Percentiles rank a stretch among this genome's conserved stretches.
Conservation (phyloP, 2,888 invertebrate species). For the Protonemura montana region DNA sequence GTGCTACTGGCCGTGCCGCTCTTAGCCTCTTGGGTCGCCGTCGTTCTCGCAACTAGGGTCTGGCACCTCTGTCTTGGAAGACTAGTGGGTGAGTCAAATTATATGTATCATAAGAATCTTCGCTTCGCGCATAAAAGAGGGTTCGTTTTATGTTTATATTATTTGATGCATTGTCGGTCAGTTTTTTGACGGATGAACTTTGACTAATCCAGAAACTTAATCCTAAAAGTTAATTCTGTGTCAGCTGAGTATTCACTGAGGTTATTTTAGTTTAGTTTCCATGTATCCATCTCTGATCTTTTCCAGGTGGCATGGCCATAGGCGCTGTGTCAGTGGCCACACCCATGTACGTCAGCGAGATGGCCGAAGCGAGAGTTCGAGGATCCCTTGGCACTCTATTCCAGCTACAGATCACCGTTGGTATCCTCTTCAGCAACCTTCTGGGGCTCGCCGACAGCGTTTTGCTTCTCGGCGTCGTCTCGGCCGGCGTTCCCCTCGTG, state of each 20-base stretch:
- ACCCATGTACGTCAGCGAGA: slow-evolving; percentile 72
- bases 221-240: too few species aligned
- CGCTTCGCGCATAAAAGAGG: too few species aligned
- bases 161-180: too few species aligned
- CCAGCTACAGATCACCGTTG: slow-evolving; percentile 72
- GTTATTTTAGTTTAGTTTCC: too few species aligned
- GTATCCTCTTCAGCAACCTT: slow-evolving; percentile 69
- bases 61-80: slow-evolving; percentile 62
- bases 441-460: slow-evolving; percentile 59
- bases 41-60: slow-evolving; percentile 60
- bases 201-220: too few species aligned
- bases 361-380: slow-evolving; percentile 68
- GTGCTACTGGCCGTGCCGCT: slow-evolving; percentile 64
- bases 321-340: slow-evolving; percentile 71
- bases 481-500: slow-evolving; percentile 58
- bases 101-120: too few species aligned
- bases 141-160: too few species aligned
- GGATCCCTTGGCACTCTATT: slow-evolving; percentile 73
- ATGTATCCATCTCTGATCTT: slow-evolving; percentile 54
- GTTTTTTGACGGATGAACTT: too few species aligned
- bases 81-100: slow-evolving; percentile 59
- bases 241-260: too few species aligned
- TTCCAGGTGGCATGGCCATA: slow-evolving; percentile 63
- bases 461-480: slow-evolving; percentile 60
- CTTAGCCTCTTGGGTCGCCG: slow-evolving; percentile 65